Evolutionary conservation across 2,888 invertebrate species (phyloP).

Genomic region (Andrena bucephala): DNA sequence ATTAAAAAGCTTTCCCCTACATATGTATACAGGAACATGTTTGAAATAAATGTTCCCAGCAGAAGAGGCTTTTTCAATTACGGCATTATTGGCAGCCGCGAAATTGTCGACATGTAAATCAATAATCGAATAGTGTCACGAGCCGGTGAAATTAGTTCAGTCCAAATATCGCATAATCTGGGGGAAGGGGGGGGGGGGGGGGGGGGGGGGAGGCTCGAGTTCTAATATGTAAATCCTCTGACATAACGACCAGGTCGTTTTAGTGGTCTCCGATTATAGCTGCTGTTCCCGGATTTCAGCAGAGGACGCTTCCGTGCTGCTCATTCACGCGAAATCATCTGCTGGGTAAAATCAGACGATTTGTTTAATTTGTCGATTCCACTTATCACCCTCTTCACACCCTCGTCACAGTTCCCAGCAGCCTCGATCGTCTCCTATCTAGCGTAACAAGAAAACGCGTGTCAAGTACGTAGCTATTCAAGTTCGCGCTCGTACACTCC

Average conservation of each 20-base stretch:
- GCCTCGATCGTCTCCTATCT: slow-evolving; percentile 4
- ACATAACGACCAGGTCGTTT: slow-evolving; percentile 65
- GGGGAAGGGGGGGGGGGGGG: not conserved
- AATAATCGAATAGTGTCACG: slow-evolving; percentile 56
- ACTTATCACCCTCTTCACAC: too few species aligned
- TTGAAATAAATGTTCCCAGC: not conserved
- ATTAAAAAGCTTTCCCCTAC: too few species aligned
- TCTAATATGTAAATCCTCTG: slow-evolving; percentile 70
- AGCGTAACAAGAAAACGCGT: slow-evolving; percentile 14
- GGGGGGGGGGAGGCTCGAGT: slow-evolving; percentile 36
- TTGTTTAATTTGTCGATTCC: too few species aligned
- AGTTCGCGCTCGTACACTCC: not conserved
- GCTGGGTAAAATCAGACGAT: too few species aligned
- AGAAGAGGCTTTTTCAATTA: slow-evolving; percentile 18
- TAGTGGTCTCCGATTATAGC: slow-evolving; percentile 59
- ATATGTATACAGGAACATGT: not conserved
- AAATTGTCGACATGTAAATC: slow-evolving; percentile 54
- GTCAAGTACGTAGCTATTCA: slow-evolving; percentile 23
- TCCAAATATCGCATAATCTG: slow-evolving; percentile 65
- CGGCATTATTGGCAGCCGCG: slow-evolving; percentile 18
- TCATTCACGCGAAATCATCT: slow-evolving; percentile 24
- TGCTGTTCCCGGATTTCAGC: slow-evolving; percentile 49
- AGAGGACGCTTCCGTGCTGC: slow-evolving; percentile 27
- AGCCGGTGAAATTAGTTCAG: slow-evolving; percentile 62
- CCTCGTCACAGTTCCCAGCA: not conserved